These are phyloP conservation scores for Cancer borealis DNA, from an alignment of 2,888 invertebrate genomes.

Conservation along the genomic window DNA sequence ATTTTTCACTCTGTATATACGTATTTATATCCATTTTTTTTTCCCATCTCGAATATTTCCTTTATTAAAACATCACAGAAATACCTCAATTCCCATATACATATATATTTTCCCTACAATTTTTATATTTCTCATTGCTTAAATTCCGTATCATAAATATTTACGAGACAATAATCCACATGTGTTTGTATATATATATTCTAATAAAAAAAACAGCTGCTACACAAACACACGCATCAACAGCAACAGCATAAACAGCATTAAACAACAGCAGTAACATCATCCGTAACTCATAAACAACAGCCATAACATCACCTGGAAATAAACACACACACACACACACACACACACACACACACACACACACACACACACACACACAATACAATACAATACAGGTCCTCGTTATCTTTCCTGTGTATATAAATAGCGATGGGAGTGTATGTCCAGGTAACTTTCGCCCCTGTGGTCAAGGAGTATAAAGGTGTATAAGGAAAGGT, in stretches of 20 bases:
- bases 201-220: too few relatives aligned
- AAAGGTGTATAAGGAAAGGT: not conserved
- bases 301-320: not conserved
- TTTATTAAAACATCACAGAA: conserved; percentile 12
- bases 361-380: conserved; percentile 14
- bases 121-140: conserved; percentile 1
- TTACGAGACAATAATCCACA: conserved; percentile 10
- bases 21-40: not conserved
- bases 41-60: conserved; percentile 1
- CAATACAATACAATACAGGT: too few relatives aligned
- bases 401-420: not conserved
- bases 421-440: not conserved
- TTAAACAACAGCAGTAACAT: not conserved
- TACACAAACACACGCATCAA: not conserved
- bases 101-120: not conserved
- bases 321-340: not conserved
- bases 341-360: conserved; percentile 49
- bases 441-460: not conserved
- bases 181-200: conserved; percentile 44
- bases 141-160: not conserved
- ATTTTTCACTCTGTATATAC: not conserved
- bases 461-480: not conserved
- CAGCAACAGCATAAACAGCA: not conserved
- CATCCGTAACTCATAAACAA: not conserved
- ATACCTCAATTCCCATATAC: conserved; percentile 7